These are phyloP conservation scores for Latrodectus hesperus DNA, from an alignment of 2,888 invertebrate genomes.

Conservation along the genomic window DNA sequence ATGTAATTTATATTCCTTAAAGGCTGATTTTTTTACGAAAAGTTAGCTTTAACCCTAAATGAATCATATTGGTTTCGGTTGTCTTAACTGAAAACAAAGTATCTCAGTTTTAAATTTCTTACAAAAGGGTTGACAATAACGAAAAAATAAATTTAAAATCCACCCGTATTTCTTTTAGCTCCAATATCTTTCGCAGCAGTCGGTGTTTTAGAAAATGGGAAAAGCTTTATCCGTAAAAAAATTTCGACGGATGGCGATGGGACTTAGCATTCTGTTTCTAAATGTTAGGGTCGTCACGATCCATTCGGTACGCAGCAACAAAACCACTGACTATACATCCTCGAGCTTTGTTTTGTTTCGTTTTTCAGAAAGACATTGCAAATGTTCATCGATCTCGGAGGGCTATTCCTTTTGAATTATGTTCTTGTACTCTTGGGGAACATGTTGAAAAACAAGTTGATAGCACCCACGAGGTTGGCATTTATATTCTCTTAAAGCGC, in stretches of 20 bases:
- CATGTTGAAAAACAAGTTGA: conserved; percentile 65
- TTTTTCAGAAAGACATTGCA: conserved; percentile 48
- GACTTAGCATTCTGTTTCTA: conserved; percentile 26
- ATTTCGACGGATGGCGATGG: neutral
- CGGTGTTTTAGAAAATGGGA: neutral
- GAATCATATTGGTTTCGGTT: too few species aligned
- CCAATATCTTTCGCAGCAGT: neutral
- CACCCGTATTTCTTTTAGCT: too few species aligned
- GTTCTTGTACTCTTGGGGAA: conserved; percentile 49
- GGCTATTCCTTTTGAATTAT: conserved; percentile 60
- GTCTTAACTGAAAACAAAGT: too few species aligned
- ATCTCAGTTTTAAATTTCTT: too few species aligned
- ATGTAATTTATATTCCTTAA: too few species aligned
- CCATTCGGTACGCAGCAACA: conserved; percentile 42
- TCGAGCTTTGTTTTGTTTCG: neutral
- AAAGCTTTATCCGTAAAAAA: conserved; percentile 6
- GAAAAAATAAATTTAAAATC: too few species aligned
- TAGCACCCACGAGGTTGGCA: conserved; percentile 65
- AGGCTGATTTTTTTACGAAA: too few species aligned
- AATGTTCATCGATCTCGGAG: conserved; percentile 38
- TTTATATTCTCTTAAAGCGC: conserved; percentile 63
- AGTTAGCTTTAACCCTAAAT: too few species aligned
- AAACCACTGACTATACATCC: conserved; percentile 45
- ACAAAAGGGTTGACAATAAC: too few species aligned
- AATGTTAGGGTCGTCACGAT: conserved; percentile 42